Evolutionary conservation across 2,797 vertebrate genomes (phyloP).

Genomic region (Hydrocynus forskahlii): DNA sequence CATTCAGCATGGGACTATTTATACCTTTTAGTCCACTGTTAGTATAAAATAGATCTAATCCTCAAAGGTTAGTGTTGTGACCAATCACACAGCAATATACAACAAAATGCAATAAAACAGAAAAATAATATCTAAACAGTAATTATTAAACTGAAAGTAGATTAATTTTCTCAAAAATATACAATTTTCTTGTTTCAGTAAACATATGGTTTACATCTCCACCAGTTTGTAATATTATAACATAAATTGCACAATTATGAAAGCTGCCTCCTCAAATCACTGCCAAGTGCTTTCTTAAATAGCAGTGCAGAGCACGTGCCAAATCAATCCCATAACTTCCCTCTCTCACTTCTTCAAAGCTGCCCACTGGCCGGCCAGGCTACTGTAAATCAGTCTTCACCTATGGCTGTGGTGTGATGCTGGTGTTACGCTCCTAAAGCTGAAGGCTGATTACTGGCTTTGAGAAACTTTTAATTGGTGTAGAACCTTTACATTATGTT

Average conservation of each 20-base stretch:
- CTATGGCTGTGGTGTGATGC: conserved; percentile 14
- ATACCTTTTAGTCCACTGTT: no score
- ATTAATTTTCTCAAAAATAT: no score
- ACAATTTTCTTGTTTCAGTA: no score
- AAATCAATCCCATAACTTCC: conserved; percentile 74
- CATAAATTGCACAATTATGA: background rate
- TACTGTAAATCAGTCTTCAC: conserved; percentile 38
- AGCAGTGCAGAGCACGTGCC: conserved; percentile 62
- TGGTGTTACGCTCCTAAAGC: background rate
- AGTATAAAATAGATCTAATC: no score
- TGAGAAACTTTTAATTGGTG: no score
- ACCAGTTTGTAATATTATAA: background rate
- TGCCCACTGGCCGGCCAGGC: conserved; percentile 52
- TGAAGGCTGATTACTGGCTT: background rate
- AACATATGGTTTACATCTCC: background rate
- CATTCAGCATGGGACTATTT: no score
- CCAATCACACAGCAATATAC: no score
- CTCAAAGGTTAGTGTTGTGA: no score
- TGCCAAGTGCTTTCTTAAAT: conserved; percentile 40
- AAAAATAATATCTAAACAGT: no score
- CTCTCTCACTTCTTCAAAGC: conserved; percentile 85
- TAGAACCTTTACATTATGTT: no score
- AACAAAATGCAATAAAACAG: no score
- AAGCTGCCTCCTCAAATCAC: conserved; percentile 43
- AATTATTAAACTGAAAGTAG: no score